These are phyloP conservation scores for Ectropis grisescens DNA, from an alignment of 1,140 invertebrate species.

Conservation along the genomic window DNA sequence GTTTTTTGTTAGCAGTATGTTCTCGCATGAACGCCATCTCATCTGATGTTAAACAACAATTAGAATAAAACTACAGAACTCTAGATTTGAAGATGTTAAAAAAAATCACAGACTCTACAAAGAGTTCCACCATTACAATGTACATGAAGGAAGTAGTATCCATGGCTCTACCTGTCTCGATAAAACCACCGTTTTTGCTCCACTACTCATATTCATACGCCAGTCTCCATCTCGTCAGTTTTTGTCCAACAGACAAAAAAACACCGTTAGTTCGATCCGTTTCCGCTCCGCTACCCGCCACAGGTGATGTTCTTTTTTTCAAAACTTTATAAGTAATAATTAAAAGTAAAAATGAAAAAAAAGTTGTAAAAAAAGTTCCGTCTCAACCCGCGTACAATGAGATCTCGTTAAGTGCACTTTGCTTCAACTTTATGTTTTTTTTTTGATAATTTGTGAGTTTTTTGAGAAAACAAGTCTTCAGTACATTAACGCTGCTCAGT, in stretches of 20 bases:
- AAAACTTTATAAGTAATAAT: slow-evolving; percentile 48
- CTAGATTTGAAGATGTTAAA: too few relatives aligned
- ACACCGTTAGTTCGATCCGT: slow-evolving; percentile 52
- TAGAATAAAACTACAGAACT: too few relatives aligned
- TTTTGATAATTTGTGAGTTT: slow-evolving; percentile 21
- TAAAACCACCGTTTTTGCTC: slow-evolving; percentile 30
- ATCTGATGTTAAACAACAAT: too few relatives aligned
- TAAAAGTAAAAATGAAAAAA: slow-evolving; percentile 56
- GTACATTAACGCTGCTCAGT: slow-evolving; percentile 2
- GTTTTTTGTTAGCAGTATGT: too few relatives aligned
- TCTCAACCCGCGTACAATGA: slow-evolving; percentile 26
- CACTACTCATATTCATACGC: slow-evolving; percentile 42
- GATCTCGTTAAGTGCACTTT: slow-evolving; percentile 33
- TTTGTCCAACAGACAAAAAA: slow-evolving; percentile 48
- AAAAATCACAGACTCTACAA: too few relatives aligned
- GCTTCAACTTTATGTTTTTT: slow-evolving; percentile 28
- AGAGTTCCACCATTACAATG: too few relatives aligned
- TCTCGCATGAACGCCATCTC: too few relatives aligned
- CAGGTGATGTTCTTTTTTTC: slow-evolving; percentile 51
- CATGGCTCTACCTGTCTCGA: slow-evolving; percentile 20
- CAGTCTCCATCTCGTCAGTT: slow-evolving; percentile 48
- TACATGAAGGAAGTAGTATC: too few relatives aligned
- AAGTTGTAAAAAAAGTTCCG: too few relatives aligned
- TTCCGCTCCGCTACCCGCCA: slow-evolving; percentile 56
- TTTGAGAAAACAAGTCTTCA: too few relatives aligned